Percentiles rank a stretch among this genome's conserved stretches.
Evolutionary conservation across 2,888 invertebrate genomes (phyloP).

Genomic region (Sussaba pulchella): DNA sequence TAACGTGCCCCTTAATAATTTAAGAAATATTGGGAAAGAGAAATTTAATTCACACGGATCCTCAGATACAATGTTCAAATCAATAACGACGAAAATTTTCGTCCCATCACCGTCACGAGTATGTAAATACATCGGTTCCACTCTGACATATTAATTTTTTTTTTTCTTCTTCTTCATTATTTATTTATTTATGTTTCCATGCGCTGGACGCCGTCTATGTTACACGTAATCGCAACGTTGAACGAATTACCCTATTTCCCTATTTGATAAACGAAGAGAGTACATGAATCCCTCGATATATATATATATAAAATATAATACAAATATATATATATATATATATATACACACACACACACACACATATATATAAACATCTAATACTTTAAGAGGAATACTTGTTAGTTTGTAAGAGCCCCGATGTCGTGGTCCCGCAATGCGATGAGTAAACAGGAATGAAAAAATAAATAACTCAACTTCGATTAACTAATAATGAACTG

Average conservation of each 20-base stretch:
- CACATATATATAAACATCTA: slow-evolving; percentile 57
- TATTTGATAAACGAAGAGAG: slow-evolving; percentile 73
- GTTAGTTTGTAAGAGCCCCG: slow-evolving; percentile 78
- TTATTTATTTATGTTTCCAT: slow-evolving; percentile 82
- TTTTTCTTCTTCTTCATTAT: slow-evolving; percentile 70
- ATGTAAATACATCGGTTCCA: slow-evolving; percentile 78
- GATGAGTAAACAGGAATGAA: slow-evolving; percentile 67
- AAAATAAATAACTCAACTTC: slow-evolving; percentile 63
- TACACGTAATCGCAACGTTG: slow-evolving; percentile 75
- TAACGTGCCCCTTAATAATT: slow-evolving; percentile 49
- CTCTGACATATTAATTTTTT: slow-evolving; percentile 17
- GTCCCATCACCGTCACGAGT: slow-evolving; percentile 59
- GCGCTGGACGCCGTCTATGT: slow-evolving; percentile 82
- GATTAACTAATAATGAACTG: slow-evolving; percentile 59
- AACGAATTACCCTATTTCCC: slow-evolving; percentile 70
- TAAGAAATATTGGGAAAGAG: slow-evolving; percentile 49
- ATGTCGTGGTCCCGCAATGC: slow-evolving; percentile 79
- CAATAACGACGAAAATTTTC: slow-evolving; percentile 45
- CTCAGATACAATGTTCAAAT: slow-evolving; percentile 52
- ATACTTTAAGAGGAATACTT: slow-evolving; percentile 77
- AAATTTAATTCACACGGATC: slow-evolving; percentile 40
- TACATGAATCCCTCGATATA: slow-evolving; percentile 71
- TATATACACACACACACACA: slow-evolving; percentile 52
- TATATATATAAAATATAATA: slow-evolving; percentile 63
- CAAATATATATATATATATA: slow-evolving; percentile 64